Conservation (phyloP, 2,113 vertebrate species). For the Galbula dea region DNA sequence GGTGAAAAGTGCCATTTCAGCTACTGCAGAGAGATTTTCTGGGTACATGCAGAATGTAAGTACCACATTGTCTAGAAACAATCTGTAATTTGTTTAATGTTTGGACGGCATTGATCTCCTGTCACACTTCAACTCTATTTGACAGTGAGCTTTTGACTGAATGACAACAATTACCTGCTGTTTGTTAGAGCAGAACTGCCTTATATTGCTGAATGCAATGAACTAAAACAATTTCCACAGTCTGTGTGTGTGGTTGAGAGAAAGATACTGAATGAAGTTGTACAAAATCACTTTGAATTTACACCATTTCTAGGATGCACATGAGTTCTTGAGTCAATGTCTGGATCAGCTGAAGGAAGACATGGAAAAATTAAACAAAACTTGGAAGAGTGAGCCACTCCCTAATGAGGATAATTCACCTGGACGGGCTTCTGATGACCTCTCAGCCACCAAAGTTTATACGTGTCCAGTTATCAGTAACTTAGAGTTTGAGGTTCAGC, state of each 20-base stretch:
- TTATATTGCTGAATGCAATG: background rate
- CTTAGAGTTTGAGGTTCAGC: slow-evolving; percentile 97
- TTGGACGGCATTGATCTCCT: background rate
- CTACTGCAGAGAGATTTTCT: slow-evolving; percentile 96
- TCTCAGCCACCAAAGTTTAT: slow-evolving; percentile 85
- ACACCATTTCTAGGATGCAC: slow-evolving; percentile 83
- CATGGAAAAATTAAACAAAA: slow-evolving; percentile 96
- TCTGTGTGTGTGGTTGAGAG: background rate
- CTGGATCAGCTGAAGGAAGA: slow-evolving; percentile 98
- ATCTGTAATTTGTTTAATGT: background rate
- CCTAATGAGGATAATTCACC: slow-evolving; percentile 76
- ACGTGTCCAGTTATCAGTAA: slow-evolving; percentile 94
- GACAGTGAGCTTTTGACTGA: background rate
- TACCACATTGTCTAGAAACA: background rate
- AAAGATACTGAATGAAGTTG: background rate
- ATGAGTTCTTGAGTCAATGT: slow-evolving; percentile 98
- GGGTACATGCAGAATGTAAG: slow-evolving; percentile 98
- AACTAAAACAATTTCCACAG: background rate
- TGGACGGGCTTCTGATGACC: slow-evolving; percentile 74
- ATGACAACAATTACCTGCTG: background rate
- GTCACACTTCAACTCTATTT: background rate
- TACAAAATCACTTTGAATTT: background rate
- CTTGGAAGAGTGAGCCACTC: slow-evolving; percentile 80
- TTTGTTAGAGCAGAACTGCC: background rate
- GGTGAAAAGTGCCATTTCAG: slow-evolving; percentile 96